phyloP scores from a whole-genome alignment of 2,797 vertebrate genomes.

The Intellagama lesueurii region DNA sequence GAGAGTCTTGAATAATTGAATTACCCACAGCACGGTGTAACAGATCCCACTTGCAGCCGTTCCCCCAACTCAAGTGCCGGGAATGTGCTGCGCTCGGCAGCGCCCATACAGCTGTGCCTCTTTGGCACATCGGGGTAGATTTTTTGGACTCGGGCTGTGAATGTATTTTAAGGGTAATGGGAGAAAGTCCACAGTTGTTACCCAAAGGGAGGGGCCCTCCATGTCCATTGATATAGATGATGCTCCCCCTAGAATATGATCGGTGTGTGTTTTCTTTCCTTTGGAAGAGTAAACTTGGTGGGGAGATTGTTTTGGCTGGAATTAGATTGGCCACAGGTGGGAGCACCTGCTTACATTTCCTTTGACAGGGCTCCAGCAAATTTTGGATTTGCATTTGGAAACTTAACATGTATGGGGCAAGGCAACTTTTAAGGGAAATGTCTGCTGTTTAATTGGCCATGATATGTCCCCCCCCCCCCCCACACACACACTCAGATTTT shows the following conservation, averaged over 20 bases:
- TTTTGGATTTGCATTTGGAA: not conserved
- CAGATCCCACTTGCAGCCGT: slow-evolving; percentile 44
- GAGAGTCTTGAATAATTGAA: slow-evolving; percentile 38
- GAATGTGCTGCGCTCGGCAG: slow-evolving; percentile 55
- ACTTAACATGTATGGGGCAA: not conserved
- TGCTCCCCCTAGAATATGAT: slow-evolving; percentile 34
- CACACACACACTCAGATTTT: not conserved
- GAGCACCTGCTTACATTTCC: slow-evolving; percentile 57
- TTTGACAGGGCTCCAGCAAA: slow-evolving; percentile 35
- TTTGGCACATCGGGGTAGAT: slow-evolving; percentile 36
- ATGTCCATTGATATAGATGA: slow-evolving; percentile 39
- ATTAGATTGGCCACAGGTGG: slow-evolving; percentile 53
- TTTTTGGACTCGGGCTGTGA: slow-evolving; percentile 33
- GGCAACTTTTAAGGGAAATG: not conserved
- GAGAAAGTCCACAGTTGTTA: slow-evolving; percentile 68
- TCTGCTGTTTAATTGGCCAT: slow-evolving; percentile 7
- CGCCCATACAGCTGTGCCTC: slow-evolving; percentile 24
- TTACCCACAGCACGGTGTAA: slow-evolving; percentile 41
- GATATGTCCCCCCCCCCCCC: fast-evolving
- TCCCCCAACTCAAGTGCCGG: slow-evolving; percentile 52
- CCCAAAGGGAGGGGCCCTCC: slow-evolving; percentile 35
- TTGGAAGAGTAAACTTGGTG: not conserved
- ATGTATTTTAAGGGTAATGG: slow-evolving; percentile 58
- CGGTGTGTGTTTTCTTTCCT: slow-evolving; percentile 14
- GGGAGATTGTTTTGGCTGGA: slow-evolving; percentile 48